phyloP scores from a whole-genome alignment of 2,888 invertebrate species.

The Rhamnusium bicolor region DNA sequence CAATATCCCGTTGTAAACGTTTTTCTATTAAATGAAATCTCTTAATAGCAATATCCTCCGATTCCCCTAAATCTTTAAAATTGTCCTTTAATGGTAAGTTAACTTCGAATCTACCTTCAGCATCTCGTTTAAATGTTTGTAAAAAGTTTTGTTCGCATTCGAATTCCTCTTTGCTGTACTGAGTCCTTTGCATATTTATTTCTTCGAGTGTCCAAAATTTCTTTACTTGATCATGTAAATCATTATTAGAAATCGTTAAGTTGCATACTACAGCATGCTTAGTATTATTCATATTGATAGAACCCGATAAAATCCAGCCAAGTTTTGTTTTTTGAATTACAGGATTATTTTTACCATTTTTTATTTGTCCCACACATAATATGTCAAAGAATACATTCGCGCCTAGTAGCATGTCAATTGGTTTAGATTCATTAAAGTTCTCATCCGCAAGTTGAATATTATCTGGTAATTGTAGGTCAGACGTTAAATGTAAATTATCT shows the following conservation, averaged over 20 bases:
- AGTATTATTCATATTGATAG: neutral
- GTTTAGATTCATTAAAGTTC: neutral
- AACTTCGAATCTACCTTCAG: conserved; percentile 50
- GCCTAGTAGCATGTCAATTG: conserved; percentile 10
- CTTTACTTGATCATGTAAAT: neutral
- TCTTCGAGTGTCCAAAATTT: neutral
- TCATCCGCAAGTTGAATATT: neutral
- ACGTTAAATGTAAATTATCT: neutral
- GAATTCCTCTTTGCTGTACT: neutral
- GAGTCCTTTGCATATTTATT: neutral
- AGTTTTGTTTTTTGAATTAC: conserved; percentile 12
- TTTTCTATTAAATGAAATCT: conserved; percentile 48
- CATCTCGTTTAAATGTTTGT: neutral
- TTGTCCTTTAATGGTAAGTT: conserved; percentile 51
- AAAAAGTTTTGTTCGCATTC: neutral
- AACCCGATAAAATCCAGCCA: conserved; percentile 22
- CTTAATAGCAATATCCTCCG: too few species aligned
- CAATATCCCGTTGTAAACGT: conserved; percentile 43
- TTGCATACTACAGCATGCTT: neutral
- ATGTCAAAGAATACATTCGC: conserved; percentile 19
- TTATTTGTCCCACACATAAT: neutral
- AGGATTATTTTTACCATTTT: neutral
- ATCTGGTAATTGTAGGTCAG: neutral
- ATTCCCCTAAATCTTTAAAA: conserved; percentile 40
- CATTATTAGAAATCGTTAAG: neutral